Conservation (phyloP, 2,113 vertebrate species). For the Tachysurus vachellii region DNA sequence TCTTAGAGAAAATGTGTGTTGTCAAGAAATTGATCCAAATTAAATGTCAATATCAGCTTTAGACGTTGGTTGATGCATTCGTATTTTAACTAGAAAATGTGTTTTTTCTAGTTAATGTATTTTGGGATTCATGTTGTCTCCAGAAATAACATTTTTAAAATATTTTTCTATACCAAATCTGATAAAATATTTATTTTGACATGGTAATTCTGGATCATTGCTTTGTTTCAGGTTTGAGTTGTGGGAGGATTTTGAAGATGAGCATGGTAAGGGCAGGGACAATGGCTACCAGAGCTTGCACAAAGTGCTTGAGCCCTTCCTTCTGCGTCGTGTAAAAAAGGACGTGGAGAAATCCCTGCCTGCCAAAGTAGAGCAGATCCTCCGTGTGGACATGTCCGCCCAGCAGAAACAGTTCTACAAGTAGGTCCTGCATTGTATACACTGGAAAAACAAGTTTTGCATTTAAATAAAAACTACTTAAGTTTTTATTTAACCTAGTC, state of each 20-base stretch:
- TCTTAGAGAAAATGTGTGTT: neutral
- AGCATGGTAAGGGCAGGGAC: slow-evolving; percentile 91
- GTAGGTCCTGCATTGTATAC: slow-evolving; percentile 67
- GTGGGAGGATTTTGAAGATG: slow-evolving; percentile 98
- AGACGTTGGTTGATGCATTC: neutral
- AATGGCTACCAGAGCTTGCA: slow-evolving; percentile 98
- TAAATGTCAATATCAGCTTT: neutral
- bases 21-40: neutral
- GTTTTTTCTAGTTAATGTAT: too few relatives aligned
- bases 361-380: slow-evolving; percentile 98
- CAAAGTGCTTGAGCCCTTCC: slow-evolving; percentile 95
- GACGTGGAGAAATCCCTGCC: slow-evolving; percentile 98
- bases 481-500: neutral
- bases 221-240: slow-evolving; percentile 82
- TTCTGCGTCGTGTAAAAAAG: slow-evolving; percentile 95
- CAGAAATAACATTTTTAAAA: neutral
- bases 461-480: neutral
- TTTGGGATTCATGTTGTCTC: neutral
- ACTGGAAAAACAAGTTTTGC: neutral
- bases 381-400: slow-evolving; percentile 94
- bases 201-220: neutral
- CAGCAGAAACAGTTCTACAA: slow-evolving; percentile 99
- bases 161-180: neutral
- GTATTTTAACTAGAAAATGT: neutral
- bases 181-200: neutral